Evolutionary conservation across 2,113 vertebrate genomes (phyloP).

Genomic region (Caranx ignobilis): DNA sequence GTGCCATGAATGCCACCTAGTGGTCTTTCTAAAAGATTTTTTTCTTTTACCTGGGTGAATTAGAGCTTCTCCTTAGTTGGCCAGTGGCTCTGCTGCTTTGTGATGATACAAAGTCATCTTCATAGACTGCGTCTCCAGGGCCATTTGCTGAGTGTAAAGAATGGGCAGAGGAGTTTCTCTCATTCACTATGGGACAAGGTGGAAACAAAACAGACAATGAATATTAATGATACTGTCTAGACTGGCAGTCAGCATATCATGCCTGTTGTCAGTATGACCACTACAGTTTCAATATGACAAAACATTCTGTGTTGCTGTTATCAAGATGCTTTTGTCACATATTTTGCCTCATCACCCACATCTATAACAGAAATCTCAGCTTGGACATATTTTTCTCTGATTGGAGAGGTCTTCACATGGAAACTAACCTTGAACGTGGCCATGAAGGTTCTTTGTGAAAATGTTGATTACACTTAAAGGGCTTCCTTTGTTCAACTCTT

Average conservation of each 20-base stretch:
- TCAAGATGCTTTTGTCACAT: neutral
- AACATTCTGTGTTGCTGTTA: neutral
- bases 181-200: constrained; percentile 76
- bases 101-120: constrained; percentile 91
- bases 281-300: neutral
- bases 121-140: constrained; percentile 85
- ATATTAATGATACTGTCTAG: neutral
- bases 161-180: constrained; percentile 75
- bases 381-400: neutral
- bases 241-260: neutral
- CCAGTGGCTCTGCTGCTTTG: constrained; percentile 84
- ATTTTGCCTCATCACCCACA: neutral
- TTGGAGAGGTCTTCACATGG: neutral
- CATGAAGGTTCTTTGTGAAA: constrained; percentile 91
- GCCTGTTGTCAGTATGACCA: neutral
- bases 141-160: constrained; percentile 77
- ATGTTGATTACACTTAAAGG: constrained; percentile 97
- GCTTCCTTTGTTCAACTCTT: constrained; percentile 93
- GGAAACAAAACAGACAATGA: neutral
- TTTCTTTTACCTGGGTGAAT: constrained; percentile 86
- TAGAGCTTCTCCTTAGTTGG: constrained; percentile 81
- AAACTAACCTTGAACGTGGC: constrained; percentile 87
- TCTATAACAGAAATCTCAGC: neutral
- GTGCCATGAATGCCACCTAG: constrained; percentile 59
- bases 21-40: constrained; percentile 50